Base-by-base conservation (phyloP, 2,113 vertebrate species). In the Holacanthus passer region DNA sequence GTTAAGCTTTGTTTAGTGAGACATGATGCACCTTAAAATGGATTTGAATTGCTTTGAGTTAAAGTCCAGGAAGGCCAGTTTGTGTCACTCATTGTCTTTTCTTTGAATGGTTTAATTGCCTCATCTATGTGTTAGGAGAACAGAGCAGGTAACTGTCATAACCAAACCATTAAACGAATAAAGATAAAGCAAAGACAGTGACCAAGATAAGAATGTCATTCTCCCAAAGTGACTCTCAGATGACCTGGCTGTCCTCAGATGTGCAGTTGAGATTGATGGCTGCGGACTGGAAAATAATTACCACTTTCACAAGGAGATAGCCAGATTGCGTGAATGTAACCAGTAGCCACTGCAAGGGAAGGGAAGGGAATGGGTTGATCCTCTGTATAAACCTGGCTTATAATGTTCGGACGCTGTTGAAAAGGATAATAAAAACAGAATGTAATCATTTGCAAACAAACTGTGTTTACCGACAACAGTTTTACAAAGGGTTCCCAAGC, bases 161-260 rank as follows among this genome's bases (percentile, higher is more conserved):
- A 43, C 5, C 29, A 32, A 17, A 64, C 8, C 5, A 60, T 52
- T 29, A 62, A 69, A 76, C 27, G 2, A 53, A 62, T 48, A 63
- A 75, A 74, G 67, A 80, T 73, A 77, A 86, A 72, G 41, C 10
- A 39, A 74, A 81, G 67, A 66, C 4, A 29, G 27, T n/a, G 24
- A 14, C 5, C 59, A 48, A 60, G 74, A 81, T 82, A 62, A 47
- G 35, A 67, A 3, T 63, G 1, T 72, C 0, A 6, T 41, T 53
- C 20, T 58, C 55, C 7, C 52, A 3, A 64, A 41, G 1, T 3
- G 55, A 31, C 16, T 60, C 2, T 68, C 8, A 45, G 22, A 43
- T 67, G 37, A 41, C 14, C 41, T 27, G 39, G 52, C n/a, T 62
- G n/a, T n/a, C n/a, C n/a, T 53, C 32, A 31, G 31, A 11, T 43